Evolutionary conservation across 2,113 vertebrate genomes (phyloP).

Genomic region (Poeciliopsis prolifica): DNA sequence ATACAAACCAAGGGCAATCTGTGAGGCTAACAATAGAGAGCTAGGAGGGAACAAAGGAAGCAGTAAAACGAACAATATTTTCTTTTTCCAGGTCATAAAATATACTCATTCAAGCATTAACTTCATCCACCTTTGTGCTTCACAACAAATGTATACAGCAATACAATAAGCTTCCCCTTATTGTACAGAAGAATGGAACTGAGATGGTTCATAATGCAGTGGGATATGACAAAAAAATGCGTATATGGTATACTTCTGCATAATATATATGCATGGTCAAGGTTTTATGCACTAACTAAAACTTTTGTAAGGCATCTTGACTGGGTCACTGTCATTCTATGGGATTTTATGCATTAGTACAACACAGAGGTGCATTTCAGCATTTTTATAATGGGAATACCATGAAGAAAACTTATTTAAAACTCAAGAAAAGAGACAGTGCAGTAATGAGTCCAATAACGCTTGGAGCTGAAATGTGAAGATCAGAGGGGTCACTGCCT

Average conservation of each 20-base stretch:
- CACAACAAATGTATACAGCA: not conserved
- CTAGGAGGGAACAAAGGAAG: constrained; percentile 6
- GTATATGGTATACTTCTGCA: too few relatives aligned
- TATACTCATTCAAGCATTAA: constrained; percentile 14
- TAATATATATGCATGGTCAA: too few relatives aligned
- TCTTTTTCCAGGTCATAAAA: constrained; percentile 23
- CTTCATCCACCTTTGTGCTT: not conserved
- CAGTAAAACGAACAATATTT: constrained; percentile 18
- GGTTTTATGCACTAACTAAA: not conserved
- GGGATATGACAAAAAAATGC: too few relatives aligned
- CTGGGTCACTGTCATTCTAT: not conserved
- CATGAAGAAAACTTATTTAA: not conserved
- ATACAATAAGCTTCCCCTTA: not conserved
- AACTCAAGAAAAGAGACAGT: not conserved
- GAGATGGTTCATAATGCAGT: not conserved
- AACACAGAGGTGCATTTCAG: too few relatives aligned
- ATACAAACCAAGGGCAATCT: constrained; percentile 25
- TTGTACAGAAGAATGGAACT: not conserved
- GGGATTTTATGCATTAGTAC: too few relatives aligned
- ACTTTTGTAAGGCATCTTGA: not conserved
- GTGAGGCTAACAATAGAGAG: constrained; percentile 39
- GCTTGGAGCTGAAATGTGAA: not conserved
- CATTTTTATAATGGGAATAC: not conserved
- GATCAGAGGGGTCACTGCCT: constrained; percentile 2
- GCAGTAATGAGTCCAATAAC: not conserved